Evolutionary conservation across 2,113 vertebrate species (phyloP).

Genomic region (Lepisosteus osseus): DNA sequence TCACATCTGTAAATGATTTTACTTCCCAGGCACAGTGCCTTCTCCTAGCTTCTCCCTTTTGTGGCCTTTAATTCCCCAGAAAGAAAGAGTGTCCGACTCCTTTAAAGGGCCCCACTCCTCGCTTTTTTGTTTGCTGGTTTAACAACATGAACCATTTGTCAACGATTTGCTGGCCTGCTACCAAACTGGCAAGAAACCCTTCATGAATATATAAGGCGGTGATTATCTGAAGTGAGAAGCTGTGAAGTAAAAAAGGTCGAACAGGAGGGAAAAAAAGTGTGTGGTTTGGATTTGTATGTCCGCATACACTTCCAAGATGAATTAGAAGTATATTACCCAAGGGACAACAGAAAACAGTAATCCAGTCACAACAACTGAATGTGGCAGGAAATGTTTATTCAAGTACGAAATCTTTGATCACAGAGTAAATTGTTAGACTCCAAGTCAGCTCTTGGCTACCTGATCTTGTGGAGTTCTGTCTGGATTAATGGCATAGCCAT

Average conservation of each 20-base stretch:
- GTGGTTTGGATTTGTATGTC: background rate
- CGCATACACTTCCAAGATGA: no score
- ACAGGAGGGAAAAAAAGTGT: background rate
- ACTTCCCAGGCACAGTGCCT: conserved; percentile 29
- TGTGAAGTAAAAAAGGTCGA: background rate
- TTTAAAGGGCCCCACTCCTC: background rate
- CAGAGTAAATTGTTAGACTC: no score
- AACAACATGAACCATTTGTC: conserved; percentile 1
- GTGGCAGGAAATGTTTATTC: no score
- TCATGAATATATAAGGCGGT: conserved; percentile 20
- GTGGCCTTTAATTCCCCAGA: conserved; percentile 20
- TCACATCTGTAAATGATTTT: conserved; percentile 47
- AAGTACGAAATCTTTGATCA: no score
- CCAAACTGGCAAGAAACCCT: conserved; percentile 8
- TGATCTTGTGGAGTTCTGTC: no score
- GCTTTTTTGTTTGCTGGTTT: conserved; percentile 4
- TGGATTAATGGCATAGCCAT: no score
- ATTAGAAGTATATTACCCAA: no score
- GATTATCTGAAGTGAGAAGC: conserved; percentile 12
- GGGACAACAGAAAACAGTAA: no score
- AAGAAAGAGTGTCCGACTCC: background rate
- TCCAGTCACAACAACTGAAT: no score
- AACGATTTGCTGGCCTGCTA: background rate
- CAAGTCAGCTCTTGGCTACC: no score
- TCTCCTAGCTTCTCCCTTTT: conserved; percentile 18